A percentile compares a stretch with the other conserved stretches of the same genome.
Conservation (phyloP, 2,888 invertebrate genomes). For the Pammene aurita region DNA sequence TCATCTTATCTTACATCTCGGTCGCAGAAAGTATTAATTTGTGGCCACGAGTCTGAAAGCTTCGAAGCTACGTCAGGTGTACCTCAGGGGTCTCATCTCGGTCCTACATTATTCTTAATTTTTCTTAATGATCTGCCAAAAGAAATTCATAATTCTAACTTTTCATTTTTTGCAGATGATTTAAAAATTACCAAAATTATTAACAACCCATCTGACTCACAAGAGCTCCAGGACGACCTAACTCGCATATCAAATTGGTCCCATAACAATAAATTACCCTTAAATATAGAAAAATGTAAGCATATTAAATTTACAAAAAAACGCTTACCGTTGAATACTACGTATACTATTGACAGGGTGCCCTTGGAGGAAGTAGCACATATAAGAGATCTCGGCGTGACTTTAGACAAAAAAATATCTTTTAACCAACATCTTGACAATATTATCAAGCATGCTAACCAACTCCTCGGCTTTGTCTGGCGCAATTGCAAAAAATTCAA, state of each 20-base stretch:
- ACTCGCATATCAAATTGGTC: not conserved
- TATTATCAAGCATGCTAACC: no score
- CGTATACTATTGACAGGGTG: no score
- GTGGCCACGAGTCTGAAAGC: not conserved
- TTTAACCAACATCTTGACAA: no score
- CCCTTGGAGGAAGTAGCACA: no score
- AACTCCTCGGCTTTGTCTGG: no score
- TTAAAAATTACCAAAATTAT: slow-evolving; percentile 4
- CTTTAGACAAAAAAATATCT: no score
- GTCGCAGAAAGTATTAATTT: slow-evolving; percentile 3
- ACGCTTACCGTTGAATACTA: no score
- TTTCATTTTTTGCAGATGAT: slow-evolving; percentile 7
- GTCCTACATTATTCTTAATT: not conserved
- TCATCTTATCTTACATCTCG: not conserved
- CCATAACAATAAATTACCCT: not conserved
- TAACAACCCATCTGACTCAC: not conserved
- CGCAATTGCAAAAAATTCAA: no score
- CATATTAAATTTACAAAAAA: no score
- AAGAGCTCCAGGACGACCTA: not conserved
- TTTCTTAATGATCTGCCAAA: not conserved
- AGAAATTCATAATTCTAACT: not conserved
- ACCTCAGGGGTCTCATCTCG: not conserved
- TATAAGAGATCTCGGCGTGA: no score
- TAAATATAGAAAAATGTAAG: not conserved
- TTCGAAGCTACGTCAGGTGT: not conserved